Evolutionary conservation across 2,797 vertebrate genomes (phyloP).

Genomic region (Anabacerthia variegaticeps): DNA sequence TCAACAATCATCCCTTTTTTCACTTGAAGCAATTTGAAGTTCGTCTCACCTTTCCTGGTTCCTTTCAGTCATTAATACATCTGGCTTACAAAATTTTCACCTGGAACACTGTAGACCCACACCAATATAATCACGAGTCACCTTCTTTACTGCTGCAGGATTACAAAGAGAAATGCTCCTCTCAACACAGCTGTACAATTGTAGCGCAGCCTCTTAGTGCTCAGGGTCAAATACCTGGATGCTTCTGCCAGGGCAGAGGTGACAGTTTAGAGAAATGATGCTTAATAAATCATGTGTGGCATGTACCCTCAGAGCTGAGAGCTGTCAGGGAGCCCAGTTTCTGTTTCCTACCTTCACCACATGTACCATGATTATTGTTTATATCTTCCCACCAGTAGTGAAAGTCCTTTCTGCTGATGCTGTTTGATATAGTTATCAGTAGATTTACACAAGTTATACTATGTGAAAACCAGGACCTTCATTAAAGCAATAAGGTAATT

Average conservation of each 20-base stretch:
- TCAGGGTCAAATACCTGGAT: neutral
- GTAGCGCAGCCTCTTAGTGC: neutral
- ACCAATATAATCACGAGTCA: neutral
- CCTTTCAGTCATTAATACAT: neutral
- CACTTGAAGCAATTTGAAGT: neutral
- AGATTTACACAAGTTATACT: neutral
- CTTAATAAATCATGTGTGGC: neutral
- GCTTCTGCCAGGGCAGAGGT: neutral
- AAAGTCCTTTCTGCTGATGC: neutral
- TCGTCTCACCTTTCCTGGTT: neutral
- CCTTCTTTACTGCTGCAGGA: neutral
- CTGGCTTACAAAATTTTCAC: neutral
- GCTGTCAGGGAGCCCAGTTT: neutral
- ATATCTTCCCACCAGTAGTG: neutral
- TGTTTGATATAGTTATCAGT: neutral
- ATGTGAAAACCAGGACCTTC: neutral
- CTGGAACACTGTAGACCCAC: neutral
- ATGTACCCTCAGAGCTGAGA: fast-evolving
- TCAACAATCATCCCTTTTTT: neutral
- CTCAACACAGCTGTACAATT: neutral
- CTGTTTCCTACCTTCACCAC: neutral
- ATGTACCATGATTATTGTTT: neutral
- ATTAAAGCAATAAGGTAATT: neutral
- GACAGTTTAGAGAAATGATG: neutral
- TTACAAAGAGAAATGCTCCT: neutral